A percentile compares a stretch with the other conserved stretches of the same genome.
Evolutionary conservation across 37 sponge, comb jelly and placozoan genomes (phyloP).

Genomic region (Beroe forskalii): DNA sequence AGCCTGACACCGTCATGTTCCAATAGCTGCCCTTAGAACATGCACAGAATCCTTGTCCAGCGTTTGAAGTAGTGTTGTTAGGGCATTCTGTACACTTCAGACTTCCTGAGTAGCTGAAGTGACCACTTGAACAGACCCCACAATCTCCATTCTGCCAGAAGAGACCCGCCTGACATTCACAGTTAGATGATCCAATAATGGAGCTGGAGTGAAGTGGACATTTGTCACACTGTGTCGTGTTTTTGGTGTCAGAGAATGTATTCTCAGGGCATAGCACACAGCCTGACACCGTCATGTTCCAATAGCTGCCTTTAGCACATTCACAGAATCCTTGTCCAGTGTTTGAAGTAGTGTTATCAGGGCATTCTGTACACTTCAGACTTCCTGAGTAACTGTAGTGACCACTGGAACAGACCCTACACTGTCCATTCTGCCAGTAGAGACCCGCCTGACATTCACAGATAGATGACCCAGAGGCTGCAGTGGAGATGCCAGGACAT

Average conservation of each 20-base stretch:
- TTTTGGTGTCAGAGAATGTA: background rate
- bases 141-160: background rate
- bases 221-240: background rate
- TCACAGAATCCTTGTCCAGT: background rate
- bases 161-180: background rate
- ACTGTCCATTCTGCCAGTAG: background rate
- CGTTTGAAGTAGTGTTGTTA: background rate
- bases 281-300: background rate
- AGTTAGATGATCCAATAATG: background rate
- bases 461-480: background rate
- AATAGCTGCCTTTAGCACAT: background rate
- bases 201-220: background rate
- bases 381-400: background rate
- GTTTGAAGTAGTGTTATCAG: background rate
- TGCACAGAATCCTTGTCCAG: background rate
- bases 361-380: background rate
- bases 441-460: background rate
- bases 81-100: background rate
- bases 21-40: background rate
- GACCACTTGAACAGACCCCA: background rate
- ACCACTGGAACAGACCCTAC: background rate
- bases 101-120: background rate
- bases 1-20: background rate
- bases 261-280: background rate
- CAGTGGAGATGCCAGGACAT: background rate